Evolutionary conservation across 2,797 vertebrate genomes (phyloP).

Genomic region (Ciconia nigra): DNA sequence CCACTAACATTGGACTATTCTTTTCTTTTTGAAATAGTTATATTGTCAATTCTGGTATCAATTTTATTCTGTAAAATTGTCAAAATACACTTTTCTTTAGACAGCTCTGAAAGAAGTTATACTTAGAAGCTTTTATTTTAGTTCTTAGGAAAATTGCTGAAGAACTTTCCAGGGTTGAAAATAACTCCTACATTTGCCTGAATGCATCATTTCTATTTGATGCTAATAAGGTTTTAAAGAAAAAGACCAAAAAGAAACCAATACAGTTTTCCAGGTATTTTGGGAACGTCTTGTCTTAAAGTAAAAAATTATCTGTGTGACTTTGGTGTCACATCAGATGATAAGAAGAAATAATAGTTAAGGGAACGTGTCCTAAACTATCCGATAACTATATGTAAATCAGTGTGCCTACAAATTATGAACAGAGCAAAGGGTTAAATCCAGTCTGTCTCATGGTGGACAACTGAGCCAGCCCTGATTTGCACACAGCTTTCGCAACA

Average conservation of each 20-base stretch:
- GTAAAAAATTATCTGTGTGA: not conserved
- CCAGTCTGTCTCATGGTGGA: not conserved
- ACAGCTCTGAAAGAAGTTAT: not conserved
- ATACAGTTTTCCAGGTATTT: not conserved
- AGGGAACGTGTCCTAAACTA: not conserved
- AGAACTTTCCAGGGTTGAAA: not conserved
- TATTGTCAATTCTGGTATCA: not conserved
- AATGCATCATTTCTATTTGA: not conserved
- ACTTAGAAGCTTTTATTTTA: slow-evolving; percentile 1
- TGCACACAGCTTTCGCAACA: not conserved
- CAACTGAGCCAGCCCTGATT: not conserved
- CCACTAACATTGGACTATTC: not conserved
- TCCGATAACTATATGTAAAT: not conserved
- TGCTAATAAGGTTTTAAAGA: not conserved
- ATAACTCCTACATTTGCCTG: not conserved
- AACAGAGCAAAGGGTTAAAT: not conserved
- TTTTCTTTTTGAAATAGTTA: not conserved
- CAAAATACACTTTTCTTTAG: not conserved
- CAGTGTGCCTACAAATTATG: not conserved
- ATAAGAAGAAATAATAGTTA: not conserved
- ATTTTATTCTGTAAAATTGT: not conserved
- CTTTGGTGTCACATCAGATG: not conserved
- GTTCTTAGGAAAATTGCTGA: not conserved
- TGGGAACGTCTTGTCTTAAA: not conserved
- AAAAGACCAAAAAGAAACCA: not conserved